Evolutionary conservation across 1,140 invertebrate species (phyloP).

Genomic region (Melitaea cinxia): DNA sequence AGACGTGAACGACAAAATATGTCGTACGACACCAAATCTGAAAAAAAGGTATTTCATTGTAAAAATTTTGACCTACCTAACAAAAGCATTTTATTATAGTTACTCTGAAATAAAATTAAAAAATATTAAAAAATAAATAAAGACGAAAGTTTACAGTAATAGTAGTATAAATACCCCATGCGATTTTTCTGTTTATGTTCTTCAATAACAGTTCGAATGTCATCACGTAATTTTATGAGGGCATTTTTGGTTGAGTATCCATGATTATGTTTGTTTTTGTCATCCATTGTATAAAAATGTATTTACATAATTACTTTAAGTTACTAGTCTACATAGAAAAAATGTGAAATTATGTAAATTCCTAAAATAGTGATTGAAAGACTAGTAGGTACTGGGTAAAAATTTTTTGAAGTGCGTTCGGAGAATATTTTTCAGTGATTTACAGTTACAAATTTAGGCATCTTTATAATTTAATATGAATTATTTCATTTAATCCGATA

Average conservation of each 20-base stretch:
- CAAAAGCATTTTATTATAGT: too few relatives aligned
- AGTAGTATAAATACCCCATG: slow-evolving; percentile 60
- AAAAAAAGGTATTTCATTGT: slow-evolving; percentile 40
- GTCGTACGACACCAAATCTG: slow-evolving; percentile 58
- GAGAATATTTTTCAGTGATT: background rate
- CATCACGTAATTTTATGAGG: slow-evolving; percentile 66
- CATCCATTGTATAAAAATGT: slow-evolving; percentile 31
- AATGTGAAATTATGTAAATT: slow-evolving; percentile 2
- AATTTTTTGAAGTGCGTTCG: background rate
- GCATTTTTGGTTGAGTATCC: slow-evolving; percentile 68
- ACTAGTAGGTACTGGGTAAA: background rate
- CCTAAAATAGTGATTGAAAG: slow-evolving; percentile 7
- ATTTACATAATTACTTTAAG: slow-evolving; percentile 22
- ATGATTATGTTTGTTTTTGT: slow-evolving; percentile 44
- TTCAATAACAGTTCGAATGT: slow-evolving; percentile 60
- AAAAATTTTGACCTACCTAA: background rate
- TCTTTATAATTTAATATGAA: too few relatives aligned
- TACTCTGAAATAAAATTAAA: too few relatives aligned
- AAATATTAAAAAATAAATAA: slow-evolving; percentile 3
- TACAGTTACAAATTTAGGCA: background rate
- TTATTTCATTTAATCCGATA: too few relatives aligned
- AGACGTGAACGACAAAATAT: slow-evolving; percentile 74
- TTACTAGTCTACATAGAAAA: background rate
- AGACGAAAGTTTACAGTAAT: slow-evolving; percentile 10
- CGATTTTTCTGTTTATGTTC: slow-evolving; percentile 68